Evolutionary conservation across 2,888 invertebrate species (phyloP).

Genomic region (Cyrtodaria siliqua): DNA sequence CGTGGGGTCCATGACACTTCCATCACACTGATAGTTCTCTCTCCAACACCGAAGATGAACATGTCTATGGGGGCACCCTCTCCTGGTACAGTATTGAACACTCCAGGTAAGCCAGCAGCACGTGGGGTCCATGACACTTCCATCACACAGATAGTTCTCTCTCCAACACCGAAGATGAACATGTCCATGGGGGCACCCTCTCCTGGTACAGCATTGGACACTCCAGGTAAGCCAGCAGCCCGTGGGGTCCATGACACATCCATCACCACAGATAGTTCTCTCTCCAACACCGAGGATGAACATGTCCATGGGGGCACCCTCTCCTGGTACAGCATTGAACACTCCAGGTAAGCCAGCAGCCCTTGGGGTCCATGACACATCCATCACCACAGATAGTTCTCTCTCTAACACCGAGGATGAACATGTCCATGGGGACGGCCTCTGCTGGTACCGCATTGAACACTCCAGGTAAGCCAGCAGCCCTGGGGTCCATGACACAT

Average conservation of each 20-base stretch:
- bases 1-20: neutral
- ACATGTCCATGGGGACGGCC: conserved; percentile 69
- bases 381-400: conserved; percentile 75
- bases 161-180: no score
- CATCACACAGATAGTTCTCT: no score
- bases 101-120: conserved; percentile 74
- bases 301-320: conserved; percentile 72
- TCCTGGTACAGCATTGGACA: conserved; percentile 77
- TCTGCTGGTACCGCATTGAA: conserved; percentile 59
- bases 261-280: conserved; percentile 74
- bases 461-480: neutral
- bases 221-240: conserved; percentile 81
- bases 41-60: conserved; percentile 53
- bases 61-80: conserved; percentile 71
- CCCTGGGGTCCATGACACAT: no score
- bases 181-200: conserved; percentile 71
- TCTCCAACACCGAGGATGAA: conserved; percentile 70
- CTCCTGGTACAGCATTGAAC: conserved; percentile 75
- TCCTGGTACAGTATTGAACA: conserved; percentile 77
- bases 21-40: neutral
- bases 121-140: no score
- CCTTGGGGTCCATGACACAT: conserved; percentile 73
- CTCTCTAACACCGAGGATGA: conserved; percentile 69
- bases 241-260: no score
- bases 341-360: conserved; percentile 78